Evolutionary conservation across 2,888 invertebrate genomes (phyloP).

Genomic region (Morpho deidamia): DNA sequence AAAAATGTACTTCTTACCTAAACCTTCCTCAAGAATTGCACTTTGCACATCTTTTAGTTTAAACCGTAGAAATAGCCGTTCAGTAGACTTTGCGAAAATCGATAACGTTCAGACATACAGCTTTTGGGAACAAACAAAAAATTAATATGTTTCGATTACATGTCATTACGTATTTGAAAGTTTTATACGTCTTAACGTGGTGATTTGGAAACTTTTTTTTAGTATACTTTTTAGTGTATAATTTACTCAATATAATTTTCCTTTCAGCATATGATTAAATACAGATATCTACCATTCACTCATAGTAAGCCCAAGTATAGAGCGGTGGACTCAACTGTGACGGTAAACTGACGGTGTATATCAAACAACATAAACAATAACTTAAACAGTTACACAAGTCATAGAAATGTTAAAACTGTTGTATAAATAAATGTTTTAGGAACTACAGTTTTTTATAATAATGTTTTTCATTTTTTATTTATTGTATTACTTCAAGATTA

Average conservation of each 20-base stretch:
- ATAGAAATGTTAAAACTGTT: slow-evolving; percentile 66
- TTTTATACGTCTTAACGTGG: no score
- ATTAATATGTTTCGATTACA: no score
- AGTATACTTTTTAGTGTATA: background rate
- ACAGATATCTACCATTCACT: slow-evolving; percentile 98
- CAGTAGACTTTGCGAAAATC: no score
- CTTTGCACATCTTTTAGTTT: no score
- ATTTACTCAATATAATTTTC: slow-evolving; percentile 28
- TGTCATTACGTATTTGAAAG: no score
- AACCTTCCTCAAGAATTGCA: no score
- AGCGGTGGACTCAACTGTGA: slow-evolving; percentile 66
- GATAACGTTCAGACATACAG: no score
- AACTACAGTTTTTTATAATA: slow-evolving; percentile 72
- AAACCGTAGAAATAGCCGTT: no score
- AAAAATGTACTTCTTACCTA: no score
- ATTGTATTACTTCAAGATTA: slow-evolving; percentile 12
- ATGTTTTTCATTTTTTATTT: slow-evolving; percentile 55
- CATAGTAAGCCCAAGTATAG: slow-evolving; percentile 98
- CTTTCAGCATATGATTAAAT: slow-evolving; percentile 99
- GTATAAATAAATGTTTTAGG: slow-evolving; percentile 67
- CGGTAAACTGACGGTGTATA: slow-evolving; percentile 58
- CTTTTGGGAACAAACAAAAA: no score
- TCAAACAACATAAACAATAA: slow-evolving; percentile 34
- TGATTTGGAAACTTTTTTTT: no score
- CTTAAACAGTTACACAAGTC: slow-evolving; percentile 45